A percentile compares a stretch with the other conserved stretches of the same genome.
Conservation (phyloP, 1,140 invertebrate genomes). For the Aporrectodea caliginosa region DNA sequence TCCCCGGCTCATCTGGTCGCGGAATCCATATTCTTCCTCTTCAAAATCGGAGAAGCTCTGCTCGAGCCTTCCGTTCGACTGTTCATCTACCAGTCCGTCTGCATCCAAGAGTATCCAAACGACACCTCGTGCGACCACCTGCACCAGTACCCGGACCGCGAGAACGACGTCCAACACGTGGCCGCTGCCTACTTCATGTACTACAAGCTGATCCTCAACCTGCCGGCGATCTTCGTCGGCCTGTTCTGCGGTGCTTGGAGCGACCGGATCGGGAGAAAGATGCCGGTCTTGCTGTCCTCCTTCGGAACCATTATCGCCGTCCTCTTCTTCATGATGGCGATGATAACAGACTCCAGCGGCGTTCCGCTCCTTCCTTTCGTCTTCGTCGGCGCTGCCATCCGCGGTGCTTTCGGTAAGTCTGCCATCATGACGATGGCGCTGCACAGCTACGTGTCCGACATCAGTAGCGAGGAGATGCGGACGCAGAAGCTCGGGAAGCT, state of each 20-base stretch:
- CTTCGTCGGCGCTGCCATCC: slow-evolving; percentile 40
- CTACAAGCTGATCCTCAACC: slow-evolving; percentile 47
- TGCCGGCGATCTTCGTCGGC: slow-evolving; percentile 49
- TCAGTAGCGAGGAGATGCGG: slow-evolving; percentile 30
- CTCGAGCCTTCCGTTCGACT: slow-evolving; percentile 49
- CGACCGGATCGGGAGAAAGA: slow-evolving; percentile 49
- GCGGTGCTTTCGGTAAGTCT: slow-evolving; percentile 50
- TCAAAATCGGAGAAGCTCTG: slow-evolving; percentile 51
- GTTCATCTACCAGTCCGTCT: slow-evolving; percentile 47
- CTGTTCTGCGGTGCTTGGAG: slow-evolving; percentile 54
- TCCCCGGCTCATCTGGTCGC: slow-evolving; percentile 32
- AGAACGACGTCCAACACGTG: slow-evolving; percentile 39
- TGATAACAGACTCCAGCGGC: not conserved
- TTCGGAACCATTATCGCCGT: slow-evolving; percentile 46
- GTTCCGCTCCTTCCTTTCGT: slow-evolving; percentile 38
- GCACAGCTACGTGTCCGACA: slow-evolving; percentile 51
- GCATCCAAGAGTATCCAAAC: slow-evolving; percentile 39
- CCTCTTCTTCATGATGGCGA: slow-evolving; percentile 45
- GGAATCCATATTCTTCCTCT: slow-evolving; percentile 51
- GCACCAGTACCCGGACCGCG: slow-evolving; percentile 16
- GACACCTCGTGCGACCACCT: slow-evolving; percentile 36
- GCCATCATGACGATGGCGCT: slow-evolving; percentile 53
- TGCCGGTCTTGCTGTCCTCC: slow-evolving; percentile 52
- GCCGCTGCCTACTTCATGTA: slow-evolving; percentile 46
- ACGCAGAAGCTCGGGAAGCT: slow-evolving; percentile 32